Evolutionary conservation across 2,797 vertebrate species (phyloP).

Genomic region (Acipenser oxyrinchus): DNA sequence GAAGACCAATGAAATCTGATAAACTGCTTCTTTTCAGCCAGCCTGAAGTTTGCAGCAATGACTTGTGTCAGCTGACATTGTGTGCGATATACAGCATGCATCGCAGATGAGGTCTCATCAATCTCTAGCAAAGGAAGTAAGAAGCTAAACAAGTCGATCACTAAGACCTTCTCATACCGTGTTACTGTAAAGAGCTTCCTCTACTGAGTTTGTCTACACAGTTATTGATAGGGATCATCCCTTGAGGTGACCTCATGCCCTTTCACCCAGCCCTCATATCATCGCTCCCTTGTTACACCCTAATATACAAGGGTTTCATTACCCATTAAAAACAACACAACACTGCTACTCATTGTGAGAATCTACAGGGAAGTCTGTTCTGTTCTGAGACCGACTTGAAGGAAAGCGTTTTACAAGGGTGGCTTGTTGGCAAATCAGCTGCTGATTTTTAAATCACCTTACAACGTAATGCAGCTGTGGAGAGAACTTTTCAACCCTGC

Average conservation of each 20-base stretch:
- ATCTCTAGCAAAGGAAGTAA: conserved; percentile 57
- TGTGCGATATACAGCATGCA: conserved; percentile 58
- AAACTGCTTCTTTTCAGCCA: conserved; percentile 66
- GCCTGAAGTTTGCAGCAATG: conserved; percentile 66
- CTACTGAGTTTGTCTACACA: no score
- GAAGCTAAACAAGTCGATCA: conserved; percentile 16
- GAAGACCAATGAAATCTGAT: conserved; percentile 74
- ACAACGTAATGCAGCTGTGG: conserved; percentile 44
- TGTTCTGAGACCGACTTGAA: no score
- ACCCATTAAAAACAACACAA: no score
- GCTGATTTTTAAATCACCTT: no score
- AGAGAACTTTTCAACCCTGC: conserved; percentile 10
- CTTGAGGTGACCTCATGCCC: no score
- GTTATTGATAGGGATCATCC: conserved; percentile 14
- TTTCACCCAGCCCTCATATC: no score
- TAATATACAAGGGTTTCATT: no score
- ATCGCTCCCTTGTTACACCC: no score
- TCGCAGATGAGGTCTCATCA: conserved; percentile 50
- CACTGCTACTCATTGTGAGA: no score
- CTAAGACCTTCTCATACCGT: conserved; percentile 42
- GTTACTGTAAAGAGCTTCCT: conserved; percentile 32
- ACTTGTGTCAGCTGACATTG: conserved; percentile 64
- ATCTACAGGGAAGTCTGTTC: no score
- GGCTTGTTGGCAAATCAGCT: no score
- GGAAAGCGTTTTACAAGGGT: no score